A percentile compares a stretch with the other conserved stretches of the same genome.
Evolutionary conservation across 2,797 vertebrate species (phyloP).

Genomic region (Eulemur rubriventer): DNA sequence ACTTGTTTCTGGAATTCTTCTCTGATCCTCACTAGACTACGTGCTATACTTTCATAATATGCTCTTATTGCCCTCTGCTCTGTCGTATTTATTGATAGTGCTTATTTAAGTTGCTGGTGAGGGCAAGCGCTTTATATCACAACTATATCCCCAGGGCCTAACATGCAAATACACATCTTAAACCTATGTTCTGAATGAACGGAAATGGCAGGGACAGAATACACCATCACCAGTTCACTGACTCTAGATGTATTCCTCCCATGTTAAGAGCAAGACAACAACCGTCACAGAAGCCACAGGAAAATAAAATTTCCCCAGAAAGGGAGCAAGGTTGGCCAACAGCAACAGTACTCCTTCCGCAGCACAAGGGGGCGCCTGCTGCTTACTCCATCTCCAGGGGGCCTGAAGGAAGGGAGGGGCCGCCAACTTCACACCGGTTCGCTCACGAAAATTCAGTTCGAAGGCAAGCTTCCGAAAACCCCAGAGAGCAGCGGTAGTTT

Average conservation of each 20-base stretch:
- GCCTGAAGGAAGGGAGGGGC: constrained; percentile 55
- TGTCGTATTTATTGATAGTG: neutral
- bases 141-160: neutral
- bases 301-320: constrained; percentile 37
- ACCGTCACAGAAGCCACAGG: constrained; percentile 44
- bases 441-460: constrained; percentile 66
- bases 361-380: constrained; percentile 73
- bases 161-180: neutral
- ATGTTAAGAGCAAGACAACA: neutral
- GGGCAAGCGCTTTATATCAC: neutral
- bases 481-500: constrained; percentile 12
- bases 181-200: neutral
- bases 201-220: neutral
- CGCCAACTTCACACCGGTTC: neutral
- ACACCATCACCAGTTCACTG: neutral
- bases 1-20: constrained; percentile 15
- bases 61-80: neutral
- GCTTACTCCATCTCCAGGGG: constrained; percentile 24
- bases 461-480: constrained; percentile 43
- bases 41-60: neutral
- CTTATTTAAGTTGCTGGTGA: neutral
- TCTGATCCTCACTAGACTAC: neutral
- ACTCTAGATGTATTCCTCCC: neutral
- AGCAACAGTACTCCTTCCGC: constrained; percentile 3
- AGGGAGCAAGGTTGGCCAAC: neutral